Evolutionary conservation across 1,140 invertebrate genomes (phyloP).

Genomic region (Nasonia vitripennis): DNA sequence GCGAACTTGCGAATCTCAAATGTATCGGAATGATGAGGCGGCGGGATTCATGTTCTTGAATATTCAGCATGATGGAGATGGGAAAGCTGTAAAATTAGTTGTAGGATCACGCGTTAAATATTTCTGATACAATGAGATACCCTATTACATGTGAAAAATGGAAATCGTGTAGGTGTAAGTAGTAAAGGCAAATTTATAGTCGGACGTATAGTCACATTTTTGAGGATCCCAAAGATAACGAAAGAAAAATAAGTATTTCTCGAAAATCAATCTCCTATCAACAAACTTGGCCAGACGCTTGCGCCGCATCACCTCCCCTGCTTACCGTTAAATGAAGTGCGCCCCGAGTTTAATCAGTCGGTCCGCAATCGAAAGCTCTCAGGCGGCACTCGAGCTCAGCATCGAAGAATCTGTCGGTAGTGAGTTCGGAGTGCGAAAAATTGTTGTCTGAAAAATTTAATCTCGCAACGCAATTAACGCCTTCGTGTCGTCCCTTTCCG

Average conservation of each 20-base stretch:
- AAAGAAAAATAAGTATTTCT: neutral
- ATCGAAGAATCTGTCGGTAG: too few relatives aligned
- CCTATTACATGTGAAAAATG: too few relatives aligned
- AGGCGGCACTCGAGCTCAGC: too few relatives aligned
- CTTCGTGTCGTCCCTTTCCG: neutral
- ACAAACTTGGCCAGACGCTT: too few relatives aligned
- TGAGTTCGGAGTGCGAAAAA: neutral
- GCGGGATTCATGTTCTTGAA: neutral
- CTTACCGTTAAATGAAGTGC: too few relatives aligned
- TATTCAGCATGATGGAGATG: neutral
- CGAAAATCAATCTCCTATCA: too few relatives aligned
- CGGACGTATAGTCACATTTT: too few relatives aligned
- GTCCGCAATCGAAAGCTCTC: too few relatives aligned
- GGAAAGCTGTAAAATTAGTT: neutral
- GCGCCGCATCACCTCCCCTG: too few relatives aligned
- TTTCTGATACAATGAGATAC: neutral
- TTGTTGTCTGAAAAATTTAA: slow-evolving; percentile 36
- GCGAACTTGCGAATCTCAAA: neutral
- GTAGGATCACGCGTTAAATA: neutral
- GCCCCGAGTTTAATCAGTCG: too few relatives aligned
- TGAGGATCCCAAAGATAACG: neutral
- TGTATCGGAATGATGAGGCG: neutral
- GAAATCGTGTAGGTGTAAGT: too few relatives aligned
- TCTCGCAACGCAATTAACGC: slow-evolving; percentile 24
- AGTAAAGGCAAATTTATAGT: too few relatives aligned